Evolutionary conservation across 2,888 invertebrate genomes (phyloP).

Genomic region (Marronus borbonicus): DNA sequence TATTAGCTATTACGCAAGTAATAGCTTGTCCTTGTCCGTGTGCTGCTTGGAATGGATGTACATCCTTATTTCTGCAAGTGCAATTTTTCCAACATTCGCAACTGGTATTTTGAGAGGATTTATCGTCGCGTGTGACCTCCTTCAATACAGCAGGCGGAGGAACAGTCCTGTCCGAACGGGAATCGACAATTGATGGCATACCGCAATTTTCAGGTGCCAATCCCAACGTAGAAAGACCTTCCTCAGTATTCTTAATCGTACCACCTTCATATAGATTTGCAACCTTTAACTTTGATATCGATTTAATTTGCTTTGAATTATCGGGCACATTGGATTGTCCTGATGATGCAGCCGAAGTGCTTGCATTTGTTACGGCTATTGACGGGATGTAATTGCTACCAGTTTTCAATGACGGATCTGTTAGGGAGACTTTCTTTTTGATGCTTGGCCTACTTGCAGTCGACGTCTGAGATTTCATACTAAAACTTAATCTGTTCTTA

Average conservation of each 20-base stretch:
- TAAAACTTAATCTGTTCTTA: slow-evolving; percentile 2
- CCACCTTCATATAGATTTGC: neutral
- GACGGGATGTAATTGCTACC: neutral
- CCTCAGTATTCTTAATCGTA: neutral
- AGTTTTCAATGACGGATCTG: neutral
- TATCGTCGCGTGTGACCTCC: neutral
- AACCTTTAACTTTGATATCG: neutral
- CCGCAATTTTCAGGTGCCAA: neutral
- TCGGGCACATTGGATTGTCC: neutral
- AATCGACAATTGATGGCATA: neutral
- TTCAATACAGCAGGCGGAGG: neutral
- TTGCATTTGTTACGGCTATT: neutral
- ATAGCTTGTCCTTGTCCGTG: slow-evolving; percentile 9
- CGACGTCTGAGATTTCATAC: neutral
- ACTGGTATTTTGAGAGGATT: slow-evolving; percentile 12
- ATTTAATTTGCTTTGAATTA: neutral
- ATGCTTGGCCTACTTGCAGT: neutral
- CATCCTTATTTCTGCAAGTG: slow-evolving; percentile 5
- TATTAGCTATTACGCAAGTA: slow-evolving; percentile 35
- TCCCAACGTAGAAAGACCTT: neutral
- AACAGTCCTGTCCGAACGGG: neutral
- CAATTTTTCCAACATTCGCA: slow-evolving; percentile 47
- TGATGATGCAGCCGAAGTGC: neutral
- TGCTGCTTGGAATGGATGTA: neutral
- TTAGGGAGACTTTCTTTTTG: slow-evolving; percentile 24